Evolutionary conservation across 1,140 invertebrate species (phyloP).

Genomic region (Littorina saxatilis): DNA sequence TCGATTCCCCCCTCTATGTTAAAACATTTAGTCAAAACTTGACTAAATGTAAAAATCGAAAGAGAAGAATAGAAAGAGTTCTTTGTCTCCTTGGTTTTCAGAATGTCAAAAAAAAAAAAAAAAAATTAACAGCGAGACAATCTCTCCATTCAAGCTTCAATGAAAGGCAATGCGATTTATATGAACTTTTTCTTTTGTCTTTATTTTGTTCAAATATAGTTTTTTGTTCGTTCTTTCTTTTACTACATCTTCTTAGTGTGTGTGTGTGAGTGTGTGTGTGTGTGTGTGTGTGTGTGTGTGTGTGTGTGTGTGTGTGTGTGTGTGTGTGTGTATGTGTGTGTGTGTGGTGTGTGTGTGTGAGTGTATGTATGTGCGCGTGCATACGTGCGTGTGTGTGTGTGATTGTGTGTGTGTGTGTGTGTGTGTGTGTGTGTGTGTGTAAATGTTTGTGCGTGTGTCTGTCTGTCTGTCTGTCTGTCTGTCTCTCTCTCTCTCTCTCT

Average conservation of each 20-base stretch:
- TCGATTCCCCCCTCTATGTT: too few species aligned
- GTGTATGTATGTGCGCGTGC: neutral
- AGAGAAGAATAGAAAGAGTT: too few species aligned
- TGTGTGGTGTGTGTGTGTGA: neutral
- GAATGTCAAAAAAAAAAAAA: neutral
- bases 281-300: neutral
- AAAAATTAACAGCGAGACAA: too few species aligned
- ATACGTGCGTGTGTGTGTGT: neutral
- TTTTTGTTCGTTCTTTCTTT: neutral
- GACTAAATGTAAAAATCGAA: too few species aligned
- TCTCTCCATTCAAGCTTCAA: too few species aligned
- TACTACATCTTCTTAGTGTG: too few species aligned
- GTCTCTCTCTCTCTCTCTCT: slow-evolving; percentile 4
- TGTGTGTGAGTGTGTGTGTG: too few species aligned
- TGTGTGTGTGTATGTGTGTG: neutral
- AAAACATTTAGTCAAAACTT: too few species aligned
- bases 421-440: neutral
- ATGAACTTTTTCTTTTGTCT: neutral
- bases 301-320: neutral
- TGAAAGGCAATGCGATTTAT: too few species aligned
- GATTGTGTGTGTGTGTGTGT: neutral
- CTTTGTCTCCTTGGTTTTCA: neutral
- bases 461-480: neutral
- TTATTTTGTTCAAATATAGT: neutral
- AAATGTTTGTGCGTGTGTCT: neutral